These are phyloP conservation scores for Hyperopisus bebe DNA, from an alignment of 2,113 vertebrate genomes.

Conservation along the genomic window DNA sequence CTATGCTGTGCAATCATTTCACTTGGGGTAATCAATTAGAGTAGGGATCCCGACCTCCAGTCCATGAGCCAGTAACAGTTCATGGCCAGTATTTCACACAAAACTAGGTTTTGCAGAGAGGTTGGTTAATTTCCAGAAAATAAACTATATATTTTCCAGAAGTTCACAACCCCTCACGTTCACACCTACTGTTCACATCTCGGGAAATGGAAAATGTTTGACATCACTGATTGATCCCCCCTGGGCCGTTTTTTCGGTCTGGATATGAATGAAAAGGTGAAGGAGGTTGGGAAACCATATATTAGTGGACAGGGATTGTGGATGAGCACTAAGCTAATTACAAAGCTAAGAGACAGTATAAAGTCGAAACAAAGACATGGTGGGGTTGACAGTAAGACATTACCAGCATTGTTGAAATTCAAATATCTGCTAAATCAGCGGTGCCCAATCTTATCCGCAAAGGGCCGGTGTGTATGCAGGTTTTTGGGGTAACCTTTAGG, in stretches of 20 bases:
- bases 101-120: not conserved
- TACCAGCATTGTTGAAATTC: not conserved
- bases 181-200: not conserved
- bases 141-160: not conserved
- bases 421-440: not conserved
- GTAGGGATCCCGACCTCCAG: not conserved
- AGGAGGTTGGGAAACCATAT: too few species aligned
- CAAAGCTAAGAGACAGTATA: not conserved
- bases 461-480: too few species aligned
- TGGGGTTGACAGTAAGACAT: not conserved
- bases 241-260: too few species aligned
- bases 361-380: not conserved
- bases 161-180: not conserved
- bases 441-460: too few species aligned
- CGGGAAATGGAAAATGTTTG: not conserved
- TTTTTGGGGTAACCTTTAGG: too few species aligned
- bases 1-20: not conserved
- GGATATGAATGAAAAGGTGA: too few species aligned
- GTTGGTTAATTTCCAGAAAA: not conserved
- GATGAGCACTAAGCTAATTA: not conserved
- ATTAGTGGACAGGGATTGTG: not conserved
- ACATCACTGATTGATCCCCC: not conserved
- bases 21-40: not conserved
- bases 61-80: not conserved
- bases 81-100: not conserved